Evolutionary conservation across 2,113 vertebrate genomes (phyloP).

Genomic region (Lophotis ruficrista): DNA sequence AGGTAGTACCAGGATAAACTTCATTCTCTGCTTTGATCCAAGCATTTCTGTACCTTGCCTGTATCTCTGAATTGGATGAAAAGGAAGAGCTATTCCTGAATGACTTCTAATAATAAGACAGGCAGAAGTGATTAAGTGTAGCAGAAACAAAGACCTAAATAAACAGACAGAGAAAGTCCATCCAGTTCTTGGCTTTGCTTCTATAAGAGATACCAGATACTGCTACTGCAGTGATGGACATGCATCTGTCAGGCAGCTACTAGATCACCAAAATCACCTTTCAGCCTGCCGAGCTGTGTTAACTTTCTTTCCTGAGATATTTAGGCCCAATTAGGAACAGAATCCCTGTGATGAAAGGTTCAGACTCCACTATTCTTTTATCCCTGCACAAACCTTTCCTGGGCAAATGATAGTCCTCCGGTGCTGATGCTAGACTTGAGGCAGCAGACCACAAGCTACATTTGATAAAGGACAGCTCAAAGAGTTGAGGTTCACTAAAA

Average conservation of each 20-base stretch:
- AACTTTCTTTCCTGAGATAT: neutral
- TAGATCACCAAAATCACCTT: neutral
- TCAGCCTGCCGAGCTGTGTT: neutral
- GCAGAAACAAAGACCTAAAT: neutral
- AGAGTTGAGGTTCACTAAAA: neutral
- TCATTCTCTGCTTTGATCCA: neutral
- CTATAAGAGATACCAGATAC: neutral
- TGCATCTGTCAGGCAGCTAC: neutral
- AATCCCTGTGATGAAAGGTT: neutral
- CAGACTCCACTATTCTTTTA: neutral
- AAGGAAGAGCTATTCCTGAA: neutral
- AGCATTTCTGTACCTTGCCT: neutral
- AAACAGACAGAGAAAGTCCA: neutral
- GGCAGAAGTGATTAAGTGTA: rapidly evolving
- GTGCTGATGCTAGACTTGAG: neutral
- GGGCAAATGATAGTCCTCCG: neutral
- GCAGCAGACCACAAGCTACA: neutral
- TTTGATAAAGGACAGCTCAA: neutral
- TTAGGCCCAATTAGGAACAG: neutral
- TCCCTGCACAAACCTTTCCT: neutral
- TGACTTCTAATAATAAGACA: neutral
- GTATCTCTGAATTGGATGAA: neutral
- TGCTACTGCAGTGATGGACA: no score
- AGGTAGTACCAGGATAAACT: neutral
- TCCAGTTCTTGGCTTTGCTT: neutral